Evolutionary conservation across 2,113 vertebrate species (phyloP), one percentile per base, ranked within the genome.

Genomic region (Rhipidura dahli): DNA sequence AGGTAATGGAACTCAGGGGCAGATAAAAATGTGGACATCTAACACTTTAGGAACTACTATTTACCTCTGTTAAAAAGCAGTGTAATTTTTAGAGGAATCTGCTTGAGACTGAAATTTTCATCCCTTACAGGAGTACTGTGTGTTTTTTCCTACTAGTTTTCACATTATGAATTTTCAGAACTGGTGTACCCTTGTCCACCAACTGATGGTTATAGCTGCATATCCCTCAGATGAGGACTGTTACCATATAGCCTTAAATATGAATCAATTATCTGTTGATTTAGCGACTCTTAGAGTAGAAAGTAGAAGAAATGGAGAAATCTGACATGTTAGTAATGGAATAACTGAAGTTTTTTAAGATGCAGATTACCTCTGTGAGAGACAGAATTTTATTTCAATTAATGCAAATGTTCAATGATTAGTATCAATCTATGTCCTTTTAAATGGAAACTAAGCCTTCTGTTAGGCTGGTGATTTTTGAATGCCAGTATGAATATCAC

Each of bases 161-260:
- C n/a, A 16, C 22, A 19, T 44, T 22, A 78, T 23, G 26, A 42
- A 59, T 44, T 79, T 63, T 93, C 73, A 85, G 47, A 84, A 51
- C 30, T 65, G n/a, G 33, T 30, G 16, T 64, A 69, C 47, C 45
- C 14, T 84, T 87, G 44, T 49, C 66, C 81, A 42, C 44, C 60
- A 89, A 3, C 56, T 66, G 42, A 86, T 53, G 37, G 27, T 75
- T 87, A 56, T n/a, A 94, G 65, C 61, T 93, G 83, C 45, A 33
- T 69, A 76, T 76, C 78, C 73, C 61, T 93, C 78, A 72, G 28
- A 94, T n/a, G 45, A 93, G 81, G 50, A 77, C 77, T 89, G 69
- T 81, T 96, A 93, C 94, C 89, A 84, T 49, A 47, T 89, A 89
- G 91, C 93, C 94, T 95, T 91, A 92, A 89, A 66, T 69, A 79